Evolutionary conservation across 1,140 invertebrate species (phyloP).

Genomic region (Cyrtorhinus lividipennis): DNA sequence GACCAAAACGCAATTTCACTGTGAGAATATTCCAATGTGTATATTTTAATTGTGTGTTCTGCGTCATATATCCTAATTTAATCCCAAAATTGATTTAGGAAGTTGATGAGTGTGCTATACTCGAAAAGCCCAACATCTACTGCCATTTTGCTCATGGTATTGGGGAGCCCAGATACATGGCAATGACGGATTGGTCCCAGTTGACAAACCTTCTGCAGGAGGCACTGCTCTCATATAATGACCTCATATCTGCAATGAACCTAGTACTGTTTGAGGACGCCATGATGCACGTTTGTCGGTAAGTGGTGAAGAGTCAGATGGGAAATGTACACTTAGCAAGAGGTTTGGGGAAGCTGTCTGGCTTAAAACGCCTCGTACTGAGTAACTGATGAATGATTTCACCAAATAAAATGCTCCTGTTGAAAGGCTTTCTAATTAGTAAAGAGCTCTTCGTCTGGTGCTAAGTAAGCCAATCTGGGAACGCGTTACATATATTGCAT

Average conservation of each 20-base stretch:
- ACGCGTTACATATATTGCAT: neutral
- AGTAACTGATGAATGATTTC: no score
- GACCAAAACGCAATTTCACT: no score
- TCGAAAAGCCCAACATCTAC: conserved; percentile 77
- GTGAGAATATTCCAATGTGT: no score
- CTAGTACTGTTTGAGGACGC: conserved; percentile 94
- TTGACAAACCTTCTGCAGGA: conserved; percentile 73
- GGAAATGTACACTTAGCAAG: no score
- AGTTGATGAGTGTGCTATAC: conserved; percentile 64
- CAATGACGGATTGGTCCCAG: conserved; percentile 57
- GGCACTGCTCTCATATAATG: conserved; percentile 86
- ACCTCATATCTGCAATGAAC: conserved; percentile 91
- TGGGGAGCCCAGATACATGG: conserved; percentile 89
- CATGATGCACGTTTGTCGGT: conserved; percentile 86
- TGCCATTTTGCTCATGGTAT: conserved; percentile 88
- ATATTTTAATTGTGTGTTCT: no score
- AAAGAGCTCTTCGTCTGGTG: neutral
- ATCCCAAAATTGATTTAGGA: no score
- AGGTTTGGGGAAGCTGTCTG: no score
- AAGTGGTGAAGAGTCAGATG: no score
- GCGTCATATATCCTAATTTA: no score
- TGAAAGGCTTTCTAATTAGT: neutral
- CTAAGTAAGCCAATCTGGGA: neutral
- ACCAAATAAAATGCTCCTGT: neutral
- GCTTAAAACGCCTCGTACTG: no score